Percentiles rank a stretch among this genome's conserved stretches.
phyloP scores from a whole-genome alignment of 2,797 vertebrate species.

The Cygnus olor region DNA sequence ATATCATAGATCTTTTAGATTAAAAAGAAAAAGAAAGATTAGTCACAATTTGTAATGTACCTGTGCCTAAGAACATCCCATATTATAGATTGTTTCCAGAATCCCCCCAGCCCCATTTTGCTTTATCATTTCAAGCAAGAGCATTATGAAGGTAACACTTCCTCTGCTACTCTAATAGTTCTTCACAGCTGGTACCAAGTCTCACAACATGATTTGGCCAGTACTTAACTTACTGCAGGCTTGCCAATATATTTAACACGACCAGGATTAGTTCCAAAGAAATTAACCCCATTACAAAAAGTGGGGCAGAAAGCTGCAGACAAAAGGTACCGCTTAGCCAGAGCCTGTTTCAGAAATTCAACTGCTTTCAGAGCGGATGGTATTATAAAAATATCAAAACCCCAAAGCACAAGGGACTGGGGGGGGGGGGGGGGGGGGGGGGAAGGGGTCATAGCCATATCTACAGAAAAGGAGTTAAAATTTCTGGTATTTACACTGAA shows the following conservation, averaged over 20 bases:
- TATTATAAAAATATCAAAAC: conserved; percentile 24
- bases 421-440: background rate
- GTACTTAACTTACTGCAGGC: background rate
- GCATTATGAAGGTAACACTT: background rate
- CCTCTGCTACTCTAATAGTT: background rate
- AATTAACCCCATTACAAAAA: background rate
- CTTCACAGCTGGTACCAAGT: background rate
- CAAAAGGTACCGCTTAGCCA: conserved; percentile 6
- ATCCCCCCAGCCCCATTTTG: background rate
- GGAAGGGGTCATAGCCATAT: background rate
- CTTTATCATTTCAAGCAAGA: background rate
- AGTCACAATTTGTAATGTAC: conserved; percentile 63
- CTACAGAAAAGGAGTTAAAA: background rate
- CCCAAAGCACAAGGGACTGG: background rate
- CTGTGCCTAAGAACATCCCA: background rate
- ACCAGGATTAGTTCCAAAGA: background rate
- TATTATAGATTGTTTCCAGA: background rate
- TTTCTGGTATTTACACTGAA: background rate
- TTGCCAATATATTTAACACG: background rate
- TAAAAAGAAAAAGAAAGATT: conserved; percentile 76
- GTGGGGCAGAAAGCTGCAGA: background rate
- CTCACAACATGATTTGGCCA: background rate
- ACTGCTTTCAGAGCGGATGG: conserved; percentile 11
- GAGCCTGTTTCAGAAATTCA: conserved; percentile 6
- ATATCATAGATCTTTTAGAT: conserved; percentile 96